These are phyloP conservation scores for Acromyrmex charruanus DNA, from an alignment of 1,140 invertebrate species.

Conservation along the genomic window DNA sequence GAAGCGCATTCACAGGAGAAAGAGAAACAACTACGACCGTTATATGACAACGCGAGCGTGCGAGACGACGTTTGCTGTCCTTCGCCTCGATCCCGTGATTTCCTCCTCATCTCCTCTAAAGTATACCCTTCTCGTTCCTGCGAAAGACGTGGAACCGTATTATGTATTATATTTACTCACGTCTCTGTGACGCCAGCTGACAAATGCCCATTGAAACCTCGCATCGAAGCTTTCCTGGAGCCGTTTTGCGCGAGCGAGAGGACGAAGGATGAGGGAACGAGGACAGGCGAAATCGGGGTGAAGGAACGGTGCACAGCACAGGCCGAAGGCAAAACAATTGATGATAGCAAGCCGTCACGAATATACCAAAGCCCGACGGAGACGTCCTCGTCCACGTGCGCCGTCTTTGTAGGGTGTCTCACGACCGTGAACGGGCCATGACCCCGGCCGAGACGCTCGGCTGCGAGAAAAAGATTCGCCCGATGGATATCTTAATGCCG, in stretches of 20 bases:
- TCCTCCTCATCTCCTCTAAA: not conserved
- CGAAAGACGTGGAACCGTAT: not conserved
- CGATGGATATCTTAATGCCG: constrained; percentile 71
- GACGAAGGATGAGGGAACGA: not conserved
- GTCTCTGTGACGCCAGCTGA: constrained; percentile 49
- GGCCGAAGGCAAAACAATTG: constrained; percentile 70
- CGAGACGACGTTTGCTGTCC: constrained; percentile 1
- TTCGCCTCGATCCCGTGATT: constrained; percentile 17
- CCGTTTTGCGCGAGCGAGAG: constrained; percentile 25
- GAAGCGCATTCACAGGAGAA: constrained; percentile 22
- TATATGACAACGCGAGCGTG: not conserved
- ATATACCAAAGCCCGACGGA: constrained; percentile 25
- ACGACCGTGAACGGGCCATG: constrained; percentile 65
- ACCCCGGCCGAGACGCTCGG: constrained; percentile 57
- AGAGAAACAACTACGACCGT: not conserved
- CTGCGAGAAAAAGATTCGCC: constrained; percentile 48
- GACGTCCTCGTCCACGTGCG: constrained; percentile 59
- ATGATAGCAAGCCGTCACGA: constrained; percentile 71
- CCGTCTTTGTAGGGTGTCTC: constrained; percentile 68
- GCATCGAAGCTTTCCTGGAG: constrained; percentile 34
- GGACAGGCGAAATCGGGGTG: not conserved
- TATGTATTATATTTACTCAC: constrained; percentile 58
- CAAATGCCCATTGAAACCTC: constrained; percentile 72
- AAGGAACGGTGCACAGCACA: constrained; percentile 20
- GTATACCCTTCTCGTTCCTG: not conserved